These are phyloP conservation scores for Chondrosia reniformis DNA, from an alignment of 37 sponge, comb jelly and placozoan species.

Conservation along the genomic window DNA sequence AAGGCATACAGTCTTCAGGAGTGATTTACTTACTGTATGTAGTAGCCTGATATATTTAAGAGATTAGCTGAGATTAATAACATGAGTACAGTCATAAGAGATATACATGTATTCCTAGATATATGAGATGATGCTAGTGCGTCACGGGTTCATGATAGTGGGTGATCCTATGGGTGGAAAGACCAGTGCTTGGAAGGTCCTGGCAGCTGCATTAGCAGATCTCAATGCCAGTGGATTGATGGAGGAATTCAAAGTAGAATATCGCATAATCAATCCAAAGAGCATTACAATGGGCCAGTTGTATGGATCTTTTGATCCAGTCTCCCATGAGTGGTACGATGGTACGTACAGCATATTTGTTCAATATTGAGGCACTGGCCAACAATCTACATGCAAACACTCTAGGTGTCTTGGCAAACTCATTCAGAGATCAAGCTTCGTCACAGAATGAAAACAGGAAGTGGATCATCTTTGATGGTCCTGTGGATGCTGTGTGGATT, in stretches of 20 bases:
- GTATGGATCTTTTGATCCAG: constrained; percentile 95
- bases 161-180: constrained; percentile 97
- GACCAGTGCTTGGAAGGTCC: constrained; percentile 89
- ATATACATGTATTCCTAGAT: constrained; percentile 45
- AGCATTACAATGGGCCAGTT: constrained; percentile 92
- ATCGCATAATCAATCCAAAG: constrained; percentile 90
- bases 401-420: constrained; percentile 81
- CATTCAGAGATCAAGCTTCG: constrained; percentile 94
- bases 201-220: constrained; percentile 86
- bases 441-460: constrained; percentile 82
- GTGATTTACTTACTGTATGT: not conserved
- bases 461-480: constrained; percentile 99
- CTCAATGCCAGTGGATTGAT: constrained; percentile 81
- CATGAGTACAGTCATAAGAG: no score
- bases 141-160: constrained; percentile 99
- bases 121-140: constrained; percentile 99
- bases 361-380: not conserved
- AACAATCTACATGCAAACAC: not conserved
- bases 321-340: constrained; percentile 98
- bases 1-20: not conserved
- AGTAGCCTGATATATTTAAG: not conserved
- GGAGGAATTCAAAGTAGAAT: constrained; percentile 89
- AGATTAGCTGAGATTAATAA: not conserved
- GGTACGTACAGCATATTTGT: constrained; percentile 46
- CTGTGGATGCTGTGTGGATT: constrained; percentile 99